Percentiles rank a stretch among this genome's conserved stretches.
phyloP scores from a whole-genome alignment of 2,113 vertebrate genomes.

The Illadopsis cleaveri region DNA sequence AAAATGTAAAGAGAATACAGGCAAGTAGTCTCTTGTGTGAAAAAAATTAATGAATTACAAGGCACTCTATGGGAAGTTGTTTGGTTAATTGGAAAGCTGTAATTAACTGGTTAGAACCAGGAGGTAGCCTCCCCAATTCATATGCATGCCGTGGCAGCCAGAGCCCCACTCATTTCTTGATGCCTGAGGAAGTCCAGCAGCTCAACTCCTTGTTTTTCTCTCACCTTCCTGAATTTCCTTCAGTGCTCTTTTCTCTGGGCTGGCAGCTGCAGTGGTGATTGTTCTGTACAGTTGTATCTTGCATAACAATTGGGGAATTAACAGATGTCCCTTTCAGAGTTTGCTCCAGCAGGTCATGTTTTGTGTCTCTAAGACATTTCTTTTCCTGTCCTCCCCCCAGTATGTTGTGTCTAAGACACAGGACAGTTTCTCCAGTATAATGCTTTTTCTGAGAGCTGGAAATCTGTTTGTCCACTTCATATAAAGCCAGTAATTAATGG shows the following conservation, averaged over 20 bases:
- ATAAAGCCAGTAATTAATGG: neutral
- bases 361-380: neutral
- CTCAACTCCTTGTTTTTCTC: neutral
- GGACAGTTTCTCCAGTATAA: neutral
- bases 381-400: neutral
- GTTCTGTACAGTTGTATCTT: neutral
- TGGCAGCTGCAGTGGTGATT: neutral
- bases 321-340: neutral
- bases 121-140: neutral
- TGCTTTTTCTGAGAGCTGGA: neutral
- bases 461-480: neutral
- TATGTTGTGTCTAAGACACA: neutral
- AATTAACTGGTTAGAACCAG: neutral
- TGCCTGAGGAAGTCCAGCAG: neutral
- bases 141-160: fast-evolving
- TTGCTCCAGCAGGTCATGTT: neutral
- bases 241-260: neutral
- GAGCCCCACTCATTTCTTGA: fast-evolving
- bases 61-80: neutral
- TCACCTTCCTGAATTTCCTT: neutral
- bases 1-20: neutral
- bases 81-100: neutral
- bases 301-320: neutral
- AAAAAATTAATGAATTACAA: neutral
- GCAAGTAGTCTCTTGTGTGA: neutral